phyloP scores from a whole-genome alignment of 92 coral and sea anemone genomes.

The Epizoanthus scotinus region DNA sequence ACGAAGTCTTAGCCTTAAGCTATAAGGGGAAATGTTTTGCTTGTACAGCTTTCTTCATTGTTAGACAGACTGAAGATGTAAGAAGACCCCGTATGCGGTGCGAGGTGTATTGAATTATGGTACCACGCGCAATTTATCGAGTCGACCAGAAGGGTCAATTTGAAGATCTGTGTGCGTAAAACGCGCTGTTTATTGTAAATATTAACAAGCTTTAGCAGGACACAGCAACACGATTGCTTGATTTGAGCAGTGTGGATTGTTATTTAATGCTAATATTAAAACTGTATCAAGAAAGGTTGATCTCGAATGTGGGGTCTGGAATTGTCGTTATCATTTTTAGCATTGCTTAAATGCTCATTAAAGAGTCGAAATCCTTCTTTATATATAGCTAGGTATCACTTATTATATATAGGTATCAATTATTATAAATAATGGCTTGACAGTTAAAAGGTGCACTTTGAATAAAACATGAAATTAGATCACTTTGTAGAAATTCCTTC shows the following conservation, averaged over 20 bases:
- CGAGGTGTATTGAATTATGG: conserved; percentile 18
- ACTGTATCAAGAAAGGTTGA: conserved; percentile 18
- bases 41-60: conserved; percentile 29
- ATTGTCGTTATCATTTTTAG: conserved; percentile 40
- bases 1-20: conserved; percentile 23
- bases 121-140: conserved; percentile 5
- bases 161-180: conserved; percentile 9
- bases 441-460: conserved; percentile 36
- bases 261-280: conserved; percentile 40
- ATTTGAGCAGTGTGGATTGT: conserved; percentile 8
- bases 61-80: conserved; percentile 21
- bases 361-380: conserved; percentile 21
- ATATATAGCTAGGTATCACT: conserved; percentile 20
- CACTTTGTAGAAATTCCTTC: conserved; percentile 31
- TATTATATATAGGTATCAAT: conserved; percentile 20
- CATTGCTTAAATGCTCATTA: conserved; percentile 47
- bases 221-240: not conserved
- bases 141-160: conserved; percentile 16
- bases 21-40: not conserved
- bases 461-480: conserved; percentile 16
- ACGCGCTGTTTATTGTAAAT: not conserved
- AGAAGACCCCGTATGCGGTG: conserved; percentile 6
- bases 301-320: conserved; percentile 18
- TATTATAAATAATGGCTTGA: conserved; percentile 36
- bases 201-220: not conserved